Base-by-base conservation (phyloP, 2,797 vertebrate species). In the Gymnoscopelus microlampas region DNA sequence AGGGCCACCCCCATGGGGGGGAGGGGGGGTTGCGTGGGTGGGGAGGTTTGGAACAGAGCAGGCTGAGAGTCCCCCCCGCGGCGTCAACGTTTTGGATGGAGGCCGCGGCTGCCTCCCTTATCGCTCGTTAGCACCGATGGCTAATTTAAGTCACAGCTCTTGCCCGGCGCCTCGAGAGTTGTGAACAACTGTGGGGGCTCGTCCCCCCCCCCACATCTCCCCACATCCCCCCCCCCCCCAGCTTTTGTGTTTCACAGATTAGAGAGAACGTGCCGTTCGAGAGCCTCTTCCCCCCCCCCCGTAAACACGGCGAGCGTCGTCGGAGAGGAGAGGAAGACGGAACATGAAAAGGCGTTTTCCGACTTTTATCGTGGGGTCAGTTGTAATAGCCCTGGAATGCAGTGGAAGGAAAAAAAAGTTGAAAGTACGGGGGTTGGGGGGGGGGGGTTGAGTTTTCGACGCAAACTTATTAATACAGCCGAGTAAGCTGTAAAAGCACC, bases 71-170 rank as follows among this genome's bases (percentile, higher is more conserved):
- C 24, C 50, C 51, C 51, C 49, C 5, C 32, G 14, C 15, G 62
- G 62, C 35, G 7, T 39, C 35, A 5, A 39, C 6, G 35, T 39
- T 39, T 39, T 39, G 35, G 35, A 39, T 79, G 88, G 90, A 79
- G 82, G 82, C 67, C 81, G 74, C 79, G 71, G 83, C 77, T 12
- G 69, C 74, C 60, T 70, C 70, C 69, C 63, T 79, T 53, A 57
- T 48, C 60, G 32, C 51, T 62, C 23, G 47, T 69, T 70, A 70
- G 69, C 77, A 79, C 54, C 79, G 81, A 91, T 71, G 85, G 80
- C 83, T 88, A 75, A 85, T 87, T 84, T 79, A 81, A 79, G 81
- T 78, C 81, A 77, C 74, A 73, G 69, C 77, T 4, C 24, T 44
- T 76, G 71, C n/a, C 65, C 24, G 1, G 51, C n/a, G 80, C 68